A percentile compares a stretch with the other conserved stretches of the same genome.
Conservation (phyloP, 1,140 invertebrate species). For the Diuraphis noxia region DNA sequence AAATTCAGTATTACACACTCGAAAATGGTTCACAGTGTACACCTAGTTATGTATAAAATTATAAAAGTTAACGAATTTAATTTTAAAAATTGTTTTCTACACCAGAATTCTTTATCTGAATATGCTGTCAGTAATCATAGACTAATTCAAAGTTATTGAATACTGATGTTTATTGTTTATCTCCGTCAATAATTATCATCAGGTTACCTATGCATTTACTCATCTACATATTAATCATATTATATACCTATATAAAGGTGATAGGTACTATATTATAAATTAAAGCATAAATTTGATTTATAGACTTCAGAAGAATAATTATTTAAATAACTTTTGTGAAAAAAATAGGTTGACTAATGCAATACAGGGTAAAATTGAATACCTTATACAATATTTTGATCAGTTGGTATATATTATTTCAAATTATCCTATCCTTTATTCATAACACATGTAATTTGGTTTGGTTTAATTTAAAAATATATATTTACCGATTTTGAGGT, state of each 20-base stretch:
- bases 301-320: not conserved
- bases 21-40: no score
- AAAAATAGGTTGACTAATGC: no score
- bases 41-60: not conserved
- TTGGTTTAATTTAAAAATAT: not conserved
- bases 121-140: not conserved
- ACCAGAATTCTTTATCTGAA: not conserved
- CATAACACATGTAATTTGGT: not conserved
- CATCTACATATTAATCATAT: not conserved
- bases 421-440: not conserved
- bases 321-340: not conserved
- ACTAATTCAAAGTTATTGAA: not conserved
- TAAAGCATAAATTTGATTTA: not conserved
- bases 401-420: not conserved
- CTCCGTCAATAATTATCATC: not conserved
- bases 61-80: not conserved
- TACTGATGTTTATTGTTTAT: not conserved
- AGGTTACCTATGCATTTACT: not conserved
- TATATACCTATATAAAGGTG: no score
- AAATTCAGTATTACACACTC: not conserved
- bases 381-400: not conserved
- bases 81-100: not conserved
- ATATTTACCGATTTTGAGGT: not conserved
- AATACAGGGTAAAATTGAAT: constrained; percentile 48
- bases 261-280: not conserved